phyloP scores from a whole-genome alignment of 2,113 vertebrate genomes.

The Neotragus moschatus region DNA sequence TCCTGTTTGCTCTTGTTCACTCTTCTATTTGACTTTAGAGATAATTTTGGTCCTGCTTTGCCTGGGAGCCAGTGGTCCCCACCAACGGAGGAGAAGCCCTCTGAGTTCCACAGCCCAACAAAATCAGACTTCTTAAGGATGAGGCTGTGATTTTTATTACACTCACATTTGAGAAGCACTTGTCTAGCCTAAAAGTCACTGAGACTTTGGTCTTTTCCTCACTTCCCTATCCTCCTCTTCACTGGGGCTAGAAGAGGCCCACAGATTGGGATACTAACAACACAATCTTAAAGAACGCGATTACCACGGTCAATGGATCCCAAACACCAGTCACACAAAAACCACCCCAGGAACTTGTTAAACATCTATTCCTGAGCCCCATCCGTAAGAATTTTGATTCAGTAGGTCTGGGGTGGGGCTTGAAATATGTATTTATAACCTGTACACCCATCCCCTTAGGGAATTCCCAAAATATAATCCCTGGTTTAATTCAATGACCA shows the following conservation, averaged over 20 bases:
- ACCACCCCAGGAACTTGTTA: neutral
- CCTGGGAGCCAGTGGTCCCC: neutral
- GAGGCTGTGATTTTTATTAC: neutral
- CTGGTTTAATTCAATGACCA: neutral
- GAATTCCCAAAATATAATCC: neutral
- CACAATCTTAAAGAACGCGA: neutral
- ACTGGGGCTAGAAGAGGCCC: neutral
- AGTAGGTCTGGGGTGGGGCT: neutral
- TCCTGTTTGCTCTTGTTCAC: neutral
- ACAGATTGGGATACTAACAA: no score
- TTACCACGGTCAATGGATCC: neutral
- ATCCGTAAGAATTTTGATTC: neutral
- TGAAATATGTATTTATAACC: neutral
- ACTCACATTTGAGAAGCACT: neutral
- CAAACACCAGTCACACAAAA: neutral
- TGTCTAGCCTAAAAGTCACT: neutral
- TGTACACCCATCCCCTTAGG: neutral
- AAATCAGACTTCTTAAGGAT: neutral
- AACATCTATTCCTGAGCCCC: neutral
- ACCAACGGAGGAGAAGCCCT: neutral
- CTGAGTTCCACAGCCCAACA: neutral
- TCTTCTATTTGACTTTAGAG: neutral
- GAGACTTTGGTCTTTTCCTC: neutral
- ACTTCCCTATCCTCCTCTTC: fast-evolving
- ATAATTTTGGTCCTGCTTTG: neutral